Conservation (phyloP, 2,888 invertebrate species). For the Zygaena filipendulae region DNA sequence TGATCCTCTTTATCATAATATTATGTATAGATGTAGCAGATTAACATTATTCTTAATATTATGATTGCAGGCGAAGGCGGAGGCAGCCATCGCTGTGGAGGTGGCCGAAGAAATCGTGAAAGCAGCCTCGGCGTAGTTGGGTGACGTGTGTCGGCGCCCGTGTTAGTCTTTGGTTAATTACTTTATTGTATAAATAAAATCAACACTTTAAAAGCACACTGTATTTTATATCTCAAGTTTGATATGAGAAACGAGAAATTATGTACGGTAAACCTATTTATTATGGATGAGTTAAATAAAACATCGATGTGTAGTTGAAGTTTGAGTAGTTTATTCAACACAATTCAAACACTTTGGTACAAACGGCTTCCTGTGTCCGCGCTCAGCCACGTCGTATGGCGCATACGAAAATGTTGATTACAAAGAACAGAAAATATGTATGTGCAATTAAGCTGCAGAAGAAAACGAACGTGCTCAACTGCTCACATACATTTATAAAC, state of each 20-base stretch:
- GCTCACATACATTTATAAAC: too few relatives aligned
- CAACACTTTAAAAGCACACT: slow-evolving; percentile 26
- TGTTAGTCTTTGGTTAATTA: slow-evolving; percentile 23
- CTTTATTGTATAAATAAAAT: slow-evolving; percentile 40
- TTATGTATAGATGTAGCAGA: too few relatives aligned
- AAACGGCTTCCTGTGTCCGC: slow-evolving; percentile 62
- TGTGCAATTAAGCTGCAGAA: slow-evolving; percentile 47
- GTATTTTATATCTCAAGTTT: slow-evolving; percentile 13
- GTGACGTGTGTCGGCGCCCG: slow-evolving; percentile 1
- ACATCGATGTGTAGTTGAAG: slow-evolving; percentile 44
- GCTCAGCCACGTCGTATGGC: slow-evolving; percentile 44
- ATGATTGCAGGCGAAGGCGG: slow-evolving; percentile 75
- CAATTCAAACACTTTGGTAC: slow-evolving; percentile 70
- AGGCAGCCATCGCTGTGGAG: slow-evolving; percentile 93
- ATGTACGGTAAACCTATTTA: too few relatives aligned
- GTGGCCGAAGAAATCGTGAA: slow-evolving; percentile 94
- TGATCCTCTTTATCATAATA: too few relatives aligned
- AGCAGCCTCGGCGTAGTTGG: slow-evolving; percentile 69
- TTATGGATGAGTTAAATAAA: slow-evolving; percentile 30
- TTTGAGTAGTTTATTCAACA: slow-evolving; percentile 68
- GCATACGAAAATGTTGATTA: too few relatives aligned
- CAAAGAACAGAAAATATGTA: slow-evolving; percentile 30
- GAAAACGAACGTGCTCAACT: too few relatives aligned
- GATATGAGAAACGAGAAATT: too few relatives aligned
- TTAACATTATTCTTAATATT: too few relatives aligned